Conservation (phyloP, 2,113 vertebrate genomes). For the Scartelaos histophorus region DNA sequence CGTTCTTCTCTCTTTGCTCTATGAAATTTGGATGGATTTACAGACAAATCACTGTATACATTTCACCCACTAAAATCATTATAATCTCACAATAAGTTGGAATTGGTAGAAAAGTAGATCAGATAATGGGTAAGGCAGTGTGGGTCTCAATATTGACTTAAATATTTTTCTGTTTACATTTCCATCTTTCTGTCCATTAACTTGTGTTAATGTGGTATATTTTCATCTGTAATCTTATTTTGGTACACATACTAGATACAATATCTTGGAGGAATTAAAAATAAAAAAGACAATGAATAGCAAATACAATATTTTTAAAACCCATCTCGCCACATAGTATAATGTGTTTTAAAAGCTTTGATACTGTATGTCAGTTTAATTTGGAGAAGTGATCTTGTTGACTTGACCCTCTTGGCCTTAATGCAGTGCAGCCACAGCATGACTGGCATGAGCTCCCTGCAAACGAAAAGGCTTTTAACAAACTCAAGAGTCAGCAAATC, state of each 20-base stretch:
- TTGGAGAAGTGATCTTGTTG: constrained; percentile 18
- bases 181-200: background rate
- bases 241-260: background rate
- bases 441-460: constrained; percentile 21
- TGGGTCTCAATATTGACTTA: background rate
- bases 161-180: background rate
- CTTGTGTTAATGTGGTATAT: background rate
- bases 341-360: background rate
- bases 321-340: background rate
- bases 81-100: background rate
- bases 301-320: background rate
- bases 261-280: background rate
- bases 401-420: constrained; percentile 26
- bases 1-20: background rate
- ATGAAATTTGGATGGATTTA: background rate
- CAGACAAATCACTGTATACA: background rate
- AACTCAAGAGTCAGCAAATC: constrained; percentile 13
- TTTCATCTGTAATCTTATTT: background rate
- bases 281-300: background rate
- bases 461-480: constrained; percentile 10
- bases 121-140: background rate
- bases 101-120: too few species aligned
- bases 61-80: background rate
- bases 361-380: constrained; percentile 1
- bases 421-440: constrained; percentile 1